Conservation (phyloP, 2,888 invertebrate species). For the Drosophila macrospina region DNA sequence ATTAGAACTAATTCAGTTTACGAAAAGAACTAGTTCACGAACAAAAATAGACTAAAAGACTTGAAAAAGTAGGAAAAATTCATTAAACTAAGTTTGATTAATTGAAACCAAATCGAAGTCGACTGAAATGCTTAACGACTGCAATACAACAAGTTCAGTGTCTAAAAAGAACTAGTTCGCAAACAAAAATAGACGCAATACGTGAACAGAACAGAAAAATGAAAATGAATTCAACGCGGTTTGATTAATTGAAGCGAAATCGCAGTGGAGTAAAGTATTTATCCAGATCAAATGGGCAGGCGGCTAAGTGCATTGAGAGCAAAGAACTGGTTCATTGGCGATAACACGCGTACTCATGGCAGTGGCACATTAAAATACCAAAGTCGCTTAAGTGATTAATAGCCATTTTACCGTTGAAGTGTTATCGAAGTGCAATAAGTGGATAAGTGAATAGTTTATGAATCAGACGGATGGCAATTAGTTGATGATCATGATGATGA, state of each 20-base stretch:
- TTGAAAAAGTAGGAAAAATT: too few species aligned
- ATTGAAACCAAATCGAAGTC: too few species aligned
- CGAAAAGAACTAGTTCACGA: not conserved
- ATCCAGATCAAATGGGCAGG: slow-evolving; percentile 12
- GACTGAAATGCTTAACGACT: too few species aligned
- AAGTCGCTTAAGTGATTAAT: slow-evolving; percentile 44
- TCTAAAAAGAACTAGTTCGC: not conserved
- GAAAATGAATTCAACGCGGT: not conserved
- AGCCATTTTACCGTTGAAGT: slow-evolving; percentile 44
- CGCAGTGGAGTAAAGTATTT: slow-evolving; percentile 12
- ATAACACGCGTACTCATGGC: slow-evolving; percentile 1
- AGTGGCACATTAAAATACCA: slow-evolving; percentile 45
- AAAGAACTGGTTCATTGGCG: slow-evolving; percentile 47
- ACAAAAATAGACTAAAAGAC: too few species aligned
- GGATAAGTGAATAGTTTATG: slow-evolving; percentile 37
- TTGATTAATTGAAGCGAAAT: slow-evolving; percentile 9
- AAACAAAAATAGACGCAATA: not conserved
- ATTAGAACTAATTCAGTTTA: not conserved
- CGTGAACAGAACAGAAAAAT: not conserved
- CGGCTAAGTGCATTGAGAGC: slow-evolving; percentile 21
- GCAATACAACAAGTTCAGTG: not conserved
- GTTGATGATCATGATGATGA: not conserved
- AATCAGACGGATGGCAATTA: slow-evolving; percentile 20
- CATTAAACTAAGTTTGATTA: too few species aligned
- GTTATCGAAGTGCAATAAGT: slow-evolving; percentile 44